Conservation (phyloP, 2,888 invertebrate genomes). For the Ophion ventricosus region DNA sequence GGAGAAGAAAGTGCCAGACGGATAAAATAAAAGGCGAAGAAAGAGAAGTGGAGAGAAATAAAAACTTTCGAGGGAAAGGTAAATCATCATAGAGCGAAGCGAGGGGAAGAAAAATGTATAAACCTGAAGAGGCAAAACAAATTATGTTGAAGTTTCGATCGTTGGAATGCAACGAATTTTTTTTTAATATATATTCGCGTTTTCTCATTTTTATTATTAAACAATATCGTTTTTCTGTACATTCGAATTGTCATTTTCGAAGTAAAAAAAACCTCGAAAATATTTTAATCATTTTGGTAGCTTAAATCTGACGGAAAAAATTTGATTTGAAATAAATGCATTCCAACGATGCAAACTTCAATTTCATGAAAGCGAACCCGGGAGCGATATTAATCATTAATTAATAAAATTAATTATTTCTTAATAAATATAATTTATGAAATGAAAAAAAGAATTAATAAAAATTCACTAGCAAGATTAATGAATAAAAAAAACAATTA, state of each 20-base stretch:
- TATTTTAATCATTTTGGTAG: too few species aligned
- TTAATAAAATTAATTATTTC: not conserved
- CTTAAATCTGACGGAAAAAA: too few species aligned
- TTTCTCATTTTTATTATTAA: too few species aligned
- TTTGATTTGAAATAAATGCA: too few species aligned
- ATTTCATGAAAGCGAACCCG: too few species aligned
- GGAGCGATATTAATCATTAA: too few species aligned
- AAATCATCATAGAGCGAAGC: too few species aligned
- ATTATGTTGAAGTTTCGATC: not conserved
- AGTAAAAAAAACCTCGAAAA: too few species aligned
- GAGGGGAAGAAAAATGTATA: not conserved
- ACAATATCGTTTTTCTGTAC: too few species aligned
- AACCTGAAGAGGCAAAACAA: not conserved
- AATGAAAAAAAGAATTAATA: not conserved
- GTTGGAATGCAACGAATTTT: not conserved
- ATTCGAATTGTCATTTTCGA: too few species aligned
- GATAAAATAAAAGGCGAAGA: not conserved
- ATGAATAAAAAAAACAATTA: not conserved
- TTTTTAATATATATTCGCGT: too few species aligned
- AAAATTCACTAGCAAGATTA: not conserved
- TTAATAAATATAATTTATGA: not conserved
- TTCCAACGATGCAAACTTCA: too few species aligned
- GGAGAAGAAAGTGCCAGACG: not conserved
- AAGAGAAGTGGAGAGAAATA: conserved; percentile 8
- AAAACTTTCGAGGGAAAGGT: not conserved